Evolutionary conservation across 2,113 vertebrate species (phyloP), one percentile per base, ranked within the genome.

Genomic region (Cebus imitator): DNA sequence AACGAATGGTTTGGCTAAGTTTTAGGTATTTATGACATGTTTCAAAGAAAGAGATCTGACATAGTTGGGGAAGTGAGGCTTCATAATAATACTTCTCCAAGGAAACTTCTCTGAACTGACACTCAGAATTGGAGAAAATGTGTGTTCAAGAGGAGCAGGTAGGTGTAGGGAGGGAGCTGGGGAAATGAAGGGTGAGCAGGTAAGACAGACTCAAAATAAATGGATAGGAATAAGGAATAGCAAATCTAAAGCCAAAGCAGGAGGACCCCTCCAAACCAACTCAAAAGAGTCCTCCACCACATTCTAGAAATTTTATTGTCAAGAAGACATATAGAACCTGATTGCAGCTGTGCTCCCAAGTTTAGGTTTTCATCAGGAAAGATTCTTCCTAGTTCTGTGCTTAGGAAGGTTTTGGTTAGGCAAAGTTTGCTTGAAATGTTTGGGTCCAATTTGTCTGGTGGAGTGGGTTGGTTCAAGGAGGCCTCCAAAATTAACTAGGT

Each of bases 31-130:
- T 76, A 87, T 16, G 1, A 81, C 55, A 37, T 45, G 45, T 93
- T 93, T 76, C 21, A 58, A 43, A 82, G n/a, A 57, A 92, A 91
- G 18, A 78, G 25, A 76, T 84, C 32, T 78, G 92, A 94, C n/a
- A 72, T 4, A 9, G 9, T 27, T 72, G 43, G 57, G 35, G 45
- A 95, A 75, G 61, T 57, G 43, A 55, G 50, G 14, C 14, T 91
- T 58, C 9, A 1, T 50, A 30, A 1, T 50, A 30, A 52, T 27
- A 84, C 1, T 92, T 90, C 70, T 95, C 79, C 40, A 73, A 50
- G 88, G 32, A 92, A 72, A 20, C 0, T 35, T 13, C 50, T 57
- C 18, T 95, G 73, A 87, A 40, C 40, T 37, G 21, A 66, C 45
- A 52, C 18, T 68, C 25, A 20, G 20, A n/a, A 73, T 43, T 37